Base-by-base conservation (phyloP, 1,140 invertebrate genomes). In the Bombus sylvicola region DNA sequence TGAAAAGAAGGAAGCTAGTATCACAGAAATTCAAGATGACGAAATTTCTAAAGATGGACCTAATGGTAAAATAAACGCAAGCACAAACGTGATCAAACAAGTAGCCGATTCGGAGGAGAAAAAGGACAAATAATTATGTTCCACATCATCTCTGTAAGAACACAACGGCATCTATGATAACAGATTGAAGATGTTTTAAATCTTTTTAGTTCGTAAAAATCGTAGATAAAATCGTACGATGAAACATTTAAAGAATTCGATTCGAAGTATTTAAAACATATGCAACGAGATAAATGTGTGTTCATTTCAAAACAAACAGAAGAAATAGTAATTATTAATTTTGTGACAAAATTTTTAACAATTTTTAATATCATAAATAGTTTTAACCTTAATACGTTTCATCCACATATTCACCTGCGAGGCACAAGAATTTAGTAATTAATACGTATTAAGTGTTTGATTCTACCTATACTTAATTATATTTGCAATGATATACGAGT, bases 121-220 rank as follows among this genome's bases (percentile, higher is more conserved):
- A 34, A 91, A 91, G 47, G 71, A 86, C 10, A 89, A 88, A 68
- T 91, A 91, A 83, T 53, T 64, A 1, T n/a, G 28, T 57, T 18
- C 3, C 13, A 13, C 59, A 34, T 43, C 47, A 25, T 18, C 37
- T 62, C 41, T 12, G 73, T 75, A 74, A 43, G 28, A 22, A 73
- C 5, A 18, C n/a, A 68, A 83, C 22, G 12, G 34, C 31, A 43
- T 75, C 15, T 34, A 13, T 12, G 6, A 8, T 53, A 6, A 69
- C 22, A 69, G 12, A 43, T 73, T 53, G 64, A 57, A 81, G 59
- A 66, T 53, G 64, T 87, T 77, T 1, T 18, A 15, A 86, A 53
- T 81, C 25, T 59, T n/a, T 47, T 25, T 3, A 43, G 57, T 57
- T 37, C 9, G 9, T 73, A 22, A 12, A 71, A n/a, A n/a, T 39